phyloP scores from a whole-genome alignment of 2,113 vertebrate species.

The Pelvicachromis taeniatus region DNA sequence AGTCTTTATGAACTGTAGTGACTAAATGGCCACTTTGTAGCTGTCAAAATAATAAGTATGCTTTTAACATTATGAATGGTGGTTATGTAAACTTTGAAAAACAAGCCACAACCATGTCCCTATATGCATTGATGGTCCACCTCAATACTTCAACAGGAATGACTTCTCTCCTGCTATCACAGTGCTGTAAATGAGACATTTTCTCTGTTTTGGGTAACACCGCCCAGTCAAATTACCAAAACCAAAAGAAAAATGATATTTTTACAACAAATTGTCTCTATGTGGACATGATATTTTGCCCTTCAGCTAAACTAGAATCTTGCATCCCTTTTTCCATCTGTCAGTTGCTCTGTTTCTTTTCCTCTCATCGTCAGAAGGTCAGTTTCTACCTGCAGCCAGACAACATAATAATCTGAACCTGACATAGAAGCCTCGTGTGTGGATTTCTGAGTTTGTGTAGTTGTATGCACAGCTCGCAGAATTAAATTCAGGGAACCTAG shows the following conservation, averaged over 20 bases:
- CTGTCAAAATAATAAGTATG: neutral
- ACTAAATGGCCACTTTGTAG: neutral
- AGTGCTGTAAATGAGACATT: neutral
- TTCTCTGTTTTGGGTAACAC: neutral
- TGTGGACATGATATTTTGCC: conserved; percentile 24
- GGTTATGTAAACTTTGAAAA: neutral
- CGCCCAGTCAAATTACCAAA: neutral
- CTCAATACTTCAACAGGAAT: neutral
- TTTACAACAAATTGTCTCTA: neutral
- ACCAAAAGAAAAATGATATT: neutral
- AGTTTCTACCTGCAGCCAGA: conserved; percentile 36
- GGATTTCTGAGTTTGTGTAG: neutral
- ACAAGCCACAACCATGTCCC: neutral
- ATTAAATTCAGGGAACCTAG: neutral
- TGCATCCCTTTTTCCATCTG: neutral
- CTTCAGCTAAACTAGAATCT: neutral
- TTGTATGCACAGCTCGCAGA: neutral
- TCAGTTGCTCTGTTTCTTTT: neutral
- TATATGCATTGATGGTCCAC: neutral
- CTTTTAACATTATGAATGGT: neutral
- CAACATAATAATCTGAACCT: conserved; percentile 27
- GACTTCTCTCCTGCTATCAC: neutral
- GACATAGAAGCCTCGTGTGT: neutral
- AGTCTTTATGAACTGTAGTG: neutral
- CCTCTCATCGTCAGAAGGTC: conserved; percentile 25